Base-by-base conservation (phyloP, 2,113 vertebrate species). In the Microtus ochrogaster region DNA sequence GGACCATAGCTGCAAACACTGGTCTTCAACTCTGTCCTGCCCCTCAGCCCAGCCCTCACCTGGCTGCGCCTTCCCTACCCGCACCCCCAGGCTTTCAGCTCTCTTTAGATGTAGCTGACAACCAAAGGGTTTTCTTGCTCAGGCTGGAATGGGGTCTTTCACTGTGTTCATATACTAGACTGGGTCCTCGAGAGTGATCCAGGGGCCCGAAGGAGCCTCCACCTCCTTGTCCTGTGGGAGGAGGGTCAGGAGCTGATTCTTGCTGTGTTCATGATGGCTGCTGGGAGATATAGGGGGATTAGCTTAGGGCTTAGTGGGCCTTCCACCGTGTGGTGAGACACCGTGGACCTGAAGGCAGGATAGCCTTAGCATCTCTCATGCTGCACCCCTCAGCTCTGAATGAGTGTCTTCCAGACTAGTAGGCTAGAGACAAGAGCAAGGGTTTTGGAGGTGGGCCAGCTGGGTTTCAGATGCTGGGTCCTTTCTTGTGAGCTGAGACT, bases 391-490 rank as follows among this genome's bases (percentile, higher is more conserved):
- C 28, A 73, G 36, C 58, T 61, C 10, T 73, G 72, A 89, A 52
- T 85, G 68, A 39, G 10, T 30, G 36, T 91, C 63, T 94, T 74
- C 19, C 3, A 77, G 65, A 82, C 24, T 68, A 58, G 72, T 39
- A 47, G 94, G 58, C 73, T 47, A 52, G 26, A 66, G 72, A 28
- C 55, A 47, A 55, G 91, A 65, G 26, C 41, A 41, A 70, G 82
- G 65, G 85, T 49, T 95, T 68, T 89, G 89, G 66, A 95, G 93
- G 39, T 36, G 74, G 92, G n/a, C 30, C 47, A 84, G 1, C 7
- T 49, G 41, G 84, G 26, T 10, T 55, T 79, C 77, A 86, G 82
- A 70, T 19, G 72, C 83, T 47, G 6, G 7, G 2, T 79, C 72
- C 41, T 47, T 44, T 84, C 72, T 39, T 77, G 63, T 17, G 65